Evolutionary conservation across 2,888 invertebrate genomes (phyloP).

Genomic region (Schizotus pectinicornis): DNA sequence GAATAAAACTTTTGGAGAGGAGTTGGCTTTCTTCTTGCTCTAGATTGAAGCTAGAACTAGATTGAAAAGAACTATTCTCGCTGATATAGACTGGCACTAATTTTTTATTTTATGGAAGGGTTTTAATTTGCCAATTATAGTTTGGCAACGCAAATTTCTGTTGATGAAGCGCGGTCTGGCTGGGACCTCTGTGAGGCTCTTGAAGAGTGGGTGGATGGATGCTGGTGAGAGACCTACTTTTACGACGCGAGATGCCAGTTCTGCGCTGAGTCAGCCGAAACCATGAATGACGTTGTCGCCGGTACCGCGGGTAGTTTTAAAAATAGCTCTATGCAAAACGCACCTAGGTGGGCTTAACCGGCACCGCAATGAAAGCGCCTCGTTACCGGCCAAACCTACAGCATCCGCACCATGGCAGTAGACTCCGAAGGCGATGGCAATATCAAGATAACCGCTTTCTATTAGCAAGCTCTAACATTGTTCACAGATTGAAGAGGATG

Average conservation of each 20-base stretch:
- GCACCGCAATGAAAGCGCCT: constrained; percentile 11
- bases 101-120: no score
- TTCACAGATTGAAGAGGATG: constrained; percentile 40
- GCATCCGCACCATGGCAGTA: constrained; percentile 28
- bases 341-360: constrained; percentile 14
- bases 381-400: not conserved
- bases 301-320: not conserved
- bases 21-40: no score
- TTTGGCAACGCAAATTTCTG: no score
- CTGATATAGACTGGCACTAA: no score
- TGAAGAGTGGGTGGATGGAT: no score
- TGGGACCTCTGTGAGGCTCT: no score
- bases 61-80: no score
- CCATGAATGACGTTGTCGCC: constrained; percentile 2
- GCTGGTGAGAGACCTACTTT: not conserved
- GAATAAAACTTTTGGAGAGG: no score
- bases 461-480: constrained; percentile 38
- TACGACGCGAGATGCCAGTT: not conserved
- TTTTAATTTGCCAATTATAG: no score
- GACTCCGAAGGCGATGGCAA: constrained; percentile 27
- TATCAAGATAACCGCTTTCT: constrained; percentile 36
- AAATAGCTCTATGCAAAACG: no score
- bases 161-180: no score
- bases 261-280: constrained; percentile 6
- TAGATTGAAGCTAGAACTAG: no score